Conservation (phyloP, 2,888 invertebrate species). For the Tetranychus truncatus region DNA sequence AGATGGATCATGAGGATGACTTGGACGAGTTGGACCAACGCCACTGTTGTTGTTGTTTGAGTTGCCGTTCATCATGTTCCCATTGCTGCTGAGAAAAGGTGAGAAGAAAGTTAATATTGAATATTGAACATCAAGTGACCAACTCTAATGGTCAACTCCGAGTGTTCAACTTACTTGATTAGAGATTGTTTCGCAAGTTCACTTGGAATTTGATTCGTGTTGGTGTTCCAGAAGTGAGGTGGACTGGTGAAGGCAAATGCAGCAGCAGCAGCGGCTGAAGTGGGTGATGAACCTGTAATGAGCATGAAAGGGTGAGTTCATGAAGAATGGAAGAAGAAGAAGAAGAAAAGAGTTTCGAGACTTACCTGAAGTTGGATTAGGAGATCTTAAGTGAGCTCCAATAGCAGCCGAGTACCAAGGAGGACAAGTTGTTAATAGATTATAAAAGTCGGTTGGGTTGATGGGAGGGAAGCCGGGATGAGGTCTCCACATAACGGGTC, state of each 20-base stretch:
- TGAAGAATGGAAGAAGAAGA: background rate
- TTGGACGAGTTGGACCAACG: slow-evolving; percentile 5
- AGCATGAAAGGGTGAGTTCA: no score
- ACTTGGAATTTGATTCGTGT: background rate
- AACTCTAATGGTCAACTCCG: background rate
- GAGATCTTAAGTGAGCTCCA: slow-evolving; percentile 6
- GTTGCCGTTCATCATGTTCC: background rate
- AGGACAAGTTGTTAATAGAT: slow-evolving; percentile 5
- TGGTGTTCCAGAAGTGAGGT: background rate
- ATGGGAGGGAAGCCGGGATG: slow-evolving; percentile 10
- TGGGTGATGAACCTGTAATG: background rate
- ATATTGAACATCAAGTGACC: background rate
- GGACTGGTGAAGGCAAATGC: background rate
- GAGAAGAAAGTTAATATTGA: background rate
- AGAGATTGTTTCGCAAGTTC: background rate
- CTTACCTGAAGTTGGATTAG: background rate
- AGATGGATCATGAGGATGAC: slow-evolving; percentile 2
- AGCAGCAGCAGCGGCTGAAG: background rate
- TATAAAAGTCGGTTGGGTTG: slow-evolving; percentile 16
- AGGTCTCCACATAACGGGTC: slow-evolving; percentile 15
- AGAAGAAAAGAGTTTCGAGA: background rate
- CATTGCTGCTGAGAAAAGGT: background rate
- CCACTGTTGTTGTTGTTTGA: background rate
- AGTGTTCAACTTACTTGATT: background rate
- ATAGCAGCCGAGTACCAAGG: slow-evolving; percentile 14